Conservation (phyloP, 2,797 vertebrate genomes). For the Alca torda region DNA sequence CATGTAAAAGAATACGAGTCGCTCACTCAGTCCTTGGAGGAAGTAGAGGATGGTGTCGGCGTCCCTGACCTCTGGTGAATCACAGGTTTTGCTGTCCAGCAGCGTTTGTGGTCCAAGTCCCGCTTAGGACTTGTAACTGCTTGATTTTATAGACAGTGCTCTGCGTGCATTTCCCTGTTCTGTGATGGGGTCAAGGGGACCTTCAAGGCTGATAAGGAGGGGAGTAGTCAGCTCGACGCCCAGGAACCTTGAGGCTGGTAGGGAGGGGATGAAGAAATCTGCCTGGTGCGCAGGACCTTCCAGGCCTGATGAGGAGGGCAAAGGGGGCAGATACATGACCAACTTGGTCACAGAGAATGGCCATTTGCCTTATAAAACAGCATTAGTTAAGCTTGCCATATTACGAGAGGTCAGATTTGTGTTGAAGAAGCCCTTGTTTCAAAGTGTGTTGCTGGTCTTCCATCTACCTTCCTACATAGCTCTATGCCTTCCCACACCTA, state of each 20-base stretch:
- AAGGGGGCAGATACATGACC: neutral
- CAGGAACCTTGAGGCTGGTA: neutral
- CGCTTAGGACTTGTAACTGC: neutral
- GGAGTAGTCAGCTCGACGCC: accelerated
- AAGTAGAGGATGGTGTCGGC: neutral
- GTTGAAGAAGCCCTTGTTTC: neutral
- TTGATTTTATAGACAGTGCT: neutral
- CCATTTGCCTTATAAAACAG: neutral
- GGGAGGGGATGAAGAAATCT: neutral
- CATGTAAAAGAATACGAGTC: neutral
- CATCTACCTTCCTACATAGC: neutral
- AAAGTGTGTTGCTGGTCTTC: neutral
- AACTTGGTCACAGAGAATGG: neutral
- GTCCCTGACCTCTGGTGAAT: neutral
- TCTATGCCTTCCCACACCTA: neutral
- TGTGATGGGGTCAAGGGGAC: neutral
- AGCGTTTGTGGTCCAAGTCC: neutral
- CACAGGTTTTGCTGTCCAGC: neutral
- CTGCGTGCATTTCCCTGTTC: neutral
- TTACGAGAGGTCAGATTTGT: neutral
- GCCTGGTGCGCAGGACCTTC: neutral
- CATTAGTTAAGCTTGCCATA: neutral
- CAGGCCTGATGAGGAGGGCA: neutral
- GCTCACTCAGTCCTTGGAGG: neutral
- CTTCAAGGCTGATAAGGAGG: neutral